Conservation (phyloP, 2,888 invertebrate genomes). For the Scotopteryx bipunctaria region DNA sequence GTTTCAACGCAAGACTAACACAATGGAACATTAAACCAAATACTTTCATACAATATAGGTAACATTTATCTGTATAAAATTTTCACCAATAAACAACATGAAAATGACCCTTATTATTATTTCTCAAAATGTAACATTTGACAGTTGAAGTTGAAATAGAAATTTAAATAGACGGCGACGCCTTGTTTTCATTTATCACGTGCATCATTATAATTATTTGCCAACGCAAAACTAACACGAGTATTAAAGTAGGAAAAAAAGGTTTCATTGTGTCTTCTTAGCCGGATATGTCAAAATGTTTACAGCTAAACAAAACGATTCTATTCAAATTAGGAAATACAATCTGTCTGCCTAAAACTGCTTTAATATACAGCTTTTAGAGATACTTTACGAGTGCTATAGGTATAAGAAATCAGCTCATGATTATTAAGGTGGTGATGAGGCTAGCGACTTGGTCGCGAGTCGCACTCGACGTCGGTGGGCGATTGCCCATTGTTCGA, state of each 20-base stretch:
- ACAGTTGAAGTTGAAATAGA: neutral
- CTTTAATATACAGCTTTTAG: no score
- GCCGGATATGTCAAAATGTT: no score
- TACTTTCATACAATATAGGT: neutral
- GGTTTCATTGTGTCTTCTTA: no score
- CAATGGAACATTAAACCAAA: conserved; percentile 26
- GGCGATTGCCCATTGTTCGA: conserved; percentile 77
- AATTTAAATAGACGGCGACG: neutral
- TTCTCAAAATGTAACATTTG: no score
- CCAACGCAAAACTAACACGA: neutral
- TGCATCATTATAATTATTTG: neutral
- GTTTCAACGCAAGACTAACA: conserved; percentile 35
- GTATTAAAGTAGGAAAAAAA: no score
- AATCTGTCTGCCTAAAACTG: no score
- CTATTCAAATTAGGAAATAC: neutral
- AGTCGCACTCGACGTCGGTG: conserved; percentile 51
- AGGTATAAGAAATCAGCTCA: conserved; percentile 12
- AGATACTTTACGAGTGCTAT: neutral
- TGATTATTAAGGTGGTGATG: conserved; percentile 14
- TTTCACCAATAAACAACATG: no score
- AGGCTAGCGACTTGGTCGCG: conserved; percentile 39
- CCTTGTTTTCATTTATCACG: neutral
- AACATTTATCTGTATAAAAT: no score
- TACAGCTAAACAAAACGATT: neutral
- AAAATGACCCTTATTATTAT: no score